These are phyloP conservation scores for Mallotus villosus DNA, from an alignment of 2,797 vertebrate species.

Conservation along the genomic window DNA sequence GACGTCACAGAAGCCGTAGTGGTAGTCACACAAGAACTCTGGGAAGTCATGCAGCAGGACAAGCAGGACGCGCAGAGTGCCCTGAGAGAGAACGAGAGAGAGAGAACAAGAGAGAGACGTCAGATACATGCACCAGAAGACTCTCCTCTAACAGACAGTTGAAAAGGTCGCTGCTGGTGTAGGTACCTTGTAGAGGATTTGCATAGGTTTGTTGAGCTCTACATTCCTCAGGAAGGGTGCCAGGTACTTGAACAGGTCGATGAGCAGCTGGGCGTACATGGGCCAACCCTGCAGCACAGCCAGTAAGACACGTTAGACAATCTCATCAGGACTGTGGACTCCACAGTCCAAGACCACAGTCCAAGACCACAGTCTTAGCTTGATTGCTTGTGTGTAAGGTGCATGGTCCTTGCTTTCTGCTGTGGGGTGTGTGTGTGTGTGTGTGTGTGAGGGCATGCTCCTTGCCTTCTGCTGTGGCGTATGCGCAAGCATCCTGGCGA, in stretches of 20 bases:
- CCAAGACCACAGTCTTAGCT: no score
- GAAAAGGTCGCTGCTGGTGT: not conserved
- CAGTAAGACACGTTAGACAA: conserved; percentile 3
- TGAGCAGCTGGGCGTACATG: conserved; percentile 98
- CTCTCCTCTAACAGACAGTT: not conserved
- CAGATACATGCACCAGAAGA: not conserved
- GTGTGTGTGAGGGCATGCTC: not conserved
- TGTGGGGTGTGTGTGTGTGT: not conserved
- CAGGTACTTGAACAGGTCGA: conserved; percentile 98
- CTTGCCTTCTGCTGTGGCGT: conserved; percentile 99
- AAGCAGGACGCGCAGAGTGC: conserved; percentile 94
- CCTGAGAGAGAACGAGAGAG: conserved; percentile 67
- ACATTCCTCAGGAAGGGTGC: conserved; percentile 98
- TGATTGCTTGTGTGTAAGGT: not conserved
- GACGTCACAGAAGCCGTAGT: conserved; percentile 98
- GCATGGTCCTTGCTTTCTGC: no score
- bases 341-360: no score
- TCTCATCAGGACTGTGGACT: not conserved
- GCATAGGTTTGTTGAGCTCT: conserved; percentile 99
- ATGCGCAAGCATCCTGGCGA: conserved; percentile 98
- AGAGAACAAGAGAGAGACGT: not conserved
- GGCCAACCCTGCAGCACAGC: conserved; percentile 88
- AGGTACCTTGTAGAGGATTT: conserved; percentile 98
- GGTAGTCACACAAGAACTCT: conserved; percentile 98
- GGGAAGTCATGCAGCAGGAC: conserved; percentile 98